Evolutionary conservation across 2,113 vertebrate genomes (phyloP), one percentile per base, ranked within the genome.

Genomic region (Osmerus eperlanus): DNA sequence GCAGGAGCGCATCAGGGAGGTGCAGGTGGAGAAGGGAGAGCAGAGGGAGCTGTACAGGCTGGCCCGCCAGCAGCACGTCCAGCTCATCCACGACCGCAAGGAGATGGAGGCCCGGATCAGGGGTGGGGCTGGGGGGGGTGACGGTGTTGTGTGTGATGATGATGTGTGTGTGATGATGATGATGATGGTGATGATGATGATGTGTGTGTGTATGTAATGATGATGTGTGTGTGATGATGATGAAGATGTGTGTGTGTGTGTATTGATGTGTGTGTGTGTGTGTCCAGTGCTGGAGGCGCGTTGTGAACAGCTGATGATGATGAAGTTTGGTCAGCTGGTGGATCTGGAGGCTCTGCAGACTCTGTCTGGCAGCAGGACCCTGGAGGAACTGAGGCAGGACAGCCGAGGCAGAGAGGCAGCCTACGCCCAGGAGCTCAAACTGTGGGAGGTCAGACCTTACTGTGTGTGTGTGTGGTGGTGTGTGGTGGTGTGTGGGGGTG

Each of bases 311-410:
- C 66, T 94, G 65, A 97, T 98, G 95, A 81, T 95, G 86, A 88
- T 79, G 84, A 98, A 95, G 87, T 98, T 95, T 73, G 96, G 97
- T 47, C 89, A 86, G 4, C 60, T 94, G 73, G 93, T 98, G 83
- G 89, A 98, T 72, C 87, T 99, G 78, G 94, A 96, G 78, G 91
- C 90, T 36, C 87, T 99, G 77, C 95, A 94, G 85, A 95, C 88
- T 0, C 76, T 92, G 69, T 92, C 93, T 0, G 91, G 94, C 47
- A 96, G 92, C 76, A 85, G 88, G 58, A 87, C 11, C 1, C 60
- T 96, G 77, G 95, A 97, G 83, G 93, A 97, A 79, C 76, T 98
- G 68, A 93, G 89, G 85, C 92, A 95, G 61, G 91, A 89, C 67
- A 92, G 91, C 59, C 82, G 91, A 66, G 79, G 87, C 67, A 89